Percentiles rank a stretch among this genome's conserved stretches.
These are phyloP conservation scores for Drosophila prostipennis DNA, from an alignment of 2,888 invertebrate species.

Conservation along the genomic window DNA sequence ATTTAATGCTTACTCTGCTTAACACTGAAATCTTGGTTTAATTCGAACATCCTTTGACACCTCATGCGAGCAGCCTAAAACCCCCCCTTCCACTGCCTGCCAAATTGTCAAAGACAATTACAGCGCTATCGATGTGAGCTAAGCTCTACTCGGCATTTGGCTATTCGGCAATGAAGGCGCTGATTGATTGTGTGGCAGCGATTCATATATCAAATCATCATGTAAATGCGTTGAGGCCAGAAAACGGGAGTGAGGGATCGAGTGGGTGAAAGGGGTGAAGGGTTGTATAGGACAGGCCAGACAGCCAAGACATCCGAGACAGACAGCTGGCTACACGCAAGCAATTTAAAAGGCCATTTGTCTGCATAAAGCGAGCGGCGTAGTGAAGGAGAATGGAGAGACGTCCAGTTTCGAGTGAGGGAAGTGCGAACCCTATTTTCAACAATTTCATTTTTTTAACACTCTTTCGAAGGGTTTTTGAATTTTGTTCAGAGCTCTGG, in stretches of 20 bases:
- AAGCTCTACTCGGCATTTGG: conserved; percentile 10
- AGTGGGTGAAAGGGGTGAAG: neutral
- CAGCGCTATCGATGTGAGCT: conserved; percentile 42
- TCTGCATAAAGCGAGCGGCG: conserved; percentile 55
- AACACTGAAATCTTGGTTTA: neutral
- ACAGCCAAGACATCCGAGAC: conserved; percentile 32
- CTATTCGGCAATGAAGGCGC: conserved; percentile 56
- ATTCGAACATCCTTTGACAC: conserved; percentile 22
- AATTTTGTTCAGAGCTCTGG: neutral
- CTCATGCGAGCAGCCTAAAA: conserved; percentile 3
- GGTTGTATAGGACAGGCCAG: conserved; percentile 8
- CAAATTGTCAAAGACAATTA: conserved; percentile 50
- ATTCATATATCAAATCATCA: conserved; percentile 74
- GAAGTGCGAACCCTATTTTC: conserved; percentile 26
- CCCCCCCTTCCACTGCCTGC: conserved; percentile 1
- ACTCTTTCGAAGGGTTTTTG: neutral
- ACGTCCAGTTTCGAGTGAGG: conserved; percentile 8
- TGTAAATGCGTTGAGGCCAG: conserved; percentile 57
- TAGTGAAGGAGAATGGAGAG: neutral
- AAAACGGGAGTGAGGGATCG: too few species aligned
- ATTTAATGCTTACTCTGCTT: neutral
- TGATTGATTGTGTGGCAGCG: conserved; percentile 67
- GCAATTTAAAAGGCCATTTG: conserved; percentile 75
- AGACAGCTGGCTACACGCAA: conserved; percentile 62
- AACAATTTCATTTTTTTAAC: conserved; percentile 13